Conservation (phyloP, 2,888 invertebrate species). For the Brenthis hecate region DNA sequence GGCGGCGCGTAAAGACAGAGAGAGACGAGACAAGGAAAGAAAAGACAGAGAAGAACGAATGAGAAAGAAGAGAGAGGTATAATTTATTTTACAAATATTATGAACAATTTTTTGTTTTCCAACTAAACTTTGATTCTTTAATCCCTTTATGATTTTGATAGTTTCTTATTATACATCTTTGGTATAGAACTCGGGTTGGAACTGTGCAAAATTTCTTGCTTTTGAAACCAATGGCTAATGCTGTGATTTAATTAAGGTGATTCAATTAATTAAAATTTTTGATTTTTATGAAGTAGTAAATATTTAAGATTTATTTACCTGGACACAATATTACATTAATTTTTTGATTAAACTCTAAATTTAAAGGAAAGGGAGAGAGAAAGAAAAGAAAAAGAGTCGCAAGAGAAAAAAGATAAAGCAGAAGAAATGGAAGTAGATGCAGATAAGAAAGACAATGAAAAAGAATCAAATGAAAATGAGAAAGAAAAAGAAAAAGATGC, state of each 20-base stretch:
- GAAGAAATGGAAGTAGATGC: slow-evolving; percentile 42
- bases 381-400: slow-evolving; percentile 42
- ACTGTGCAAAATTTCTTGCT: too few relatives aligned
- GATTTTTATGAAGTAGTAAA: too few relatives aligned
- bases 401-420: slow-evolving; percentile 38
- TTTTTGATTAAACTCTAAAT: background rate
- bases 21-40: slow-evolving; percentile 56
- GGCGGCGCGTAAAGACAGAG: slow-evolving; percentile 50
- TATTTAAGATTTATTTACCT: too few relatives aligned
- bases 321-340: background rate
- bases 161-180: too few relatives aligned
- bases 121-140: too few relatives aligned
- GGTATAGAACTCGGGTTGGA: too few relatives aligned
- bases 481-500: slow-evolving; percentile 41
- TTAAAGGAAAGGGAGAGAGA: slow-evolving; percentile 61
- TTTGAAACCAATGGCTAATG: background rate
- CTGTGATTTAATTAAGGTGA: background rate
- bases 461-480: slow-evolving; percentile 39
- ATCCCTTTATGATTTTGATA: too few relatives aligned
- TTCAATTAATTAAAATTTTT: too few relatives aligned
- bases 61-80: slow-evolving; percentile 69
- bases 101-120: background rate
- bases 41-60: slow-evolving; percentile 65
- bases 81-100: background rate
- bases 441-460: slow-evolving; percentile 36